Evolutionary conservation across 2,797 vertebrate genomes (phyloP), one percentile per base, ranked within the genome.

Genomic region (Lophius americanus): DNA sequence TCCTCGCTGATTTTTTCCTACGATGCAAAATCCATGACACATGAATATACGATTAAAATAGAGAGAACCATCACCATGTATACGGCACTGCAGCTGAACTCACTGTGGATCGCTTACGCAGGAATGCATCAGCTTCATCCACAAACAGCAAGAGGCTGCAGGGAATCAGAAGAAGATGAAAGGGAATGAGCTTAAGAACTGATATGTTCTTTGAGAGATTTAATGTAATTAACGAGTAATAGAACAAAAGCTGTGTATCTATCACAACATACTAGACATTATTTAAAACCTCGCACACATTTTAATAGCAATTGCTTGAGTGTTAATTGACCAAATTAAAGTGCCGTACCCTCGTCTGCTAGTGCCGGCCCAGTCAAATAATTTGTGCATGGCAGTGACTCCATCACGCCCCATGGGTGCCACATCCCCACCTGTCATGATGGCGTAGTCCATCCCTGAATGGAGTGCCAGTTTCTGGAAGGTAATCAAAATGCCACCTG

Each of bases 341-440:
- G 48, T 11, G 49, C 51, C 94, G 32, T 7, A 96, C 96, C 95
- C 95, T 65, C 93, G 89, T 49, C 93, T 90, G 48, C 95, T 97
- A 76, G 94, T 95, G 74, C 84, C 91, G 43, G 96, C 96, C 95
- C 94, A 96, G 84, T 96, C 95, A 0, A 97, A 97, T 74, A 97
- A 95, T 62, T 96, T 97, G 89, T 97, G 95, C 95, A 97, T 95
- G 69, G 96, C 96, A 0, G 95, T 97, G 80, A 97, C 95, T n/a
- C 95, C 96, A 43, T 96, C 95, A 1, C 95, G 93, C 73, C 95
- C 95, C 95, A 96, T 95, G 53, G 96, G 95, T 67, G 96, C 95
- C 47, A 96, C 95, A 1, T 97, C 95, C 6, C 95, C 96, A 48
- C 96, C 96, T 0, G 96, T 98, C 96, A 97, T 96, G 82, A 96